phyloP scores from a whole-genome alignment of 2,888 invertebrate species.

The Mesorhabditis sp. region DNA sequence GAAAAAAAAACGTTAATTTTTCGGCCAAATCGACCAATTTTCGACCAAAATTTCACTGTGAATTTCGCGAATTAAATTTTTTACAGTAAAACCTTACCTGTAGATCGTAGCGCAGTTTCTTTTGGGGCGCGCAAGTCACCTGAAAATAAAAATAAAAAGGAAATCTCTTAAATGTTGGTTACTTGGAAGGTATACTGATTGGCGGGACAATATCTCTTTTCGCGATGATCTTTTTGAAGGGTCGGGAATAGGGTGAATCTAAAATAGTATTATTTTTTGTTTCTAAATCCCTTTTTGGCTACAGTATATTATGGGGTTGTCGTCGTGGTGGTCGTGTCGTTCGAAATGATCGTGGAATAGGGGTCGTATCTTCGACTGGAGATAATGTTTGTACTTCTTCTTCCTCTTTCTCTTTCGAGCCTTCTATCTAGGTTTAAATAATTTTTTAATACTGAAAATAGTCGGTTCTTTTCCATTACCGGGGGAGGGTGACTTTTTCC shows the following conservation, averaged over 20 bases:
- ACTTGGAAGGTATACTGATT: conserved; percentile 49
- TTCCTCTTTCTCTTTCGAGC: too few species aligned
- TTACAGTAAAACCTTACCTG: too few species aligned
- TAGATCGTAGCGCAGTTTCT: conserved; percentile 47
- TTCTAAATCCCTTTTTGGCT: not conserved
- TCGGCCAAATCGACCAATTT: too few species aligned
- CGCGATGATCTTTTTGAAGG: conserved; percentile 42
- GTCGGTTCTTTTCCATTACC: too few species aligned
- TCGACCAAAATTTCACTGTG: too few species aligned
- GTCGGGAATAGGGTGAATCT: conserved; percentile 38
- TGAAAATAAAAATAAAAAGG: too few species aligned
- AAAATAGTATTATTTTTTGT: not conserved
- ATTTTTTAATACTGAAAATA: too few species aligned
- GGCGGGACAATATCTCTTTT: conserved; percentile 41
- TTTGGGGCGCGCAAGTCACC: conserved; percentile 44
- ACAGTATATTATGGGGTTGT: not conserved
- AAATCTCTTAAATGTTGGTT: too few species aligned
- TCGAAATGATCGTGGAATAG: not conserved
- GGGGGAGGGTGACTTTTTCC: too few species aligned
- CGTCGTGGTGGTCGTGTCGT: not conserved
- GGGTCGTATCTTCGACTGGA: not conserved
- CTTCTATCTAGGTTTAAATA: too few species aligned
- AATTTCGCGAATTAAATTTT: too few species aligned
- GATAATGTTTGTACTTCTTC: not conserved
- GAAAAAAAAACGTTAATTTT: too few species aligned